phyloP scores from a whole-genome alignment of 1,140 invertebrate species.

The Leguminivora glycinivorella region DNA sequence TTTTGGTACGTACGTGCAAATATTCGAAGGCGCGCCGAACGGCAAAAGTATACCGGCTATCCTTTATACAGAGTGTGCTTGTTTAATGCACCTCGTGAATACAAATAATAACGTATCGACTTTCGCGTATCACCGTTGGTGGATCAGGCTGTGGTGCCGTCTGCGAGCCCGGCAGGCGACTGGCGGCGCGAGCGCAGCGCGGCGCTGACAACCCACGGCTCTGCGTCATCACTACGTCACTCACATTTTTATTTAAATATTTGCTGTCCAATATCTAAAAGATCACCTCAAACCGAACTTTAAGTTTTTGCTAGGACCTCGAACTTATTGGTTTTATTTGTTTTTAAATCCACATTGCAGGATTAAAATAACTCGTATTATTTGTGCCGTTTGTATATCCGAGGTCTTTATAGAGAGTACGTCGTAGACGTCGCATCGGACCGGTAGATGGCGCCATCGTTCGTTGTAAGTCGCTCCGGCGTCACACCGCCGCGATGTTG shows the following conservation, averaged over 20 bases:
- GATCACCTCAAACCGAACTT: neutral
- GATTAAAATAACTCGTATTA: too few relatives aligned
- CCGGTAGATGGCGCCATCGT: too few relatives aligned
- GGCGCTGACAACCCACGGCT: neutral
- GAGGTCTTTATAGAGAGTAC: too few relatives aligned
- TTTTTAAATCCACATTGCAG: neutral
- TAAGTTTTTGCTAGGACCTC: neutral
- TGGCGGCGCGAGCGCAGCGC: conserved; percentile 42
- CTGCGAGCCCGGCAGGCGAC: conserved; percentile 48
- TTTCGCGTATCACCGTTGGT: conserved; percentile 53
- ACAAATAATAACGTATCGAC: conserved; percentile 57
- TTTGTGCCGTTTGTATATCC: too few relatives aligned
- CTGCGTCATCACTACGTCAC: conserved; percentile 42
- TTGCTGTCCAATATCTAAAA: neutral
- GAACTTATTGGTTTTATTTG: neutral
- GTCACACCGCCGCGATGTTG: too few relatives aligned
- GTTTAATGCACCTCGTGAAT: conserved; percentile 48
- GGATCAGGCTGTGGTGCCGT: conserved; percentile 50
- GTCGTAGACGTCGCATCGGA: too few relatives aligned
- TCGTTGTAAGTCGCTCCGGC: too few relatives aligned
- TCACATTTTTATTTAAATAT: conserved; percentile 15
- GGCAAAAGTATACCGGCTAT: conserved; percentile 45
- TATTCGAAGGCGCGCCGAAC: conserved; percentile 36
- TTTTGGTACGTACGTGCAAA: conserved; percentile 28
- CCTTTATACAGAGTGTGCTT: conserved; percentile 48